Conservation (phyloP, 2,113 vertebrate genomes). For the Oncorhynchus keta region DNA sequence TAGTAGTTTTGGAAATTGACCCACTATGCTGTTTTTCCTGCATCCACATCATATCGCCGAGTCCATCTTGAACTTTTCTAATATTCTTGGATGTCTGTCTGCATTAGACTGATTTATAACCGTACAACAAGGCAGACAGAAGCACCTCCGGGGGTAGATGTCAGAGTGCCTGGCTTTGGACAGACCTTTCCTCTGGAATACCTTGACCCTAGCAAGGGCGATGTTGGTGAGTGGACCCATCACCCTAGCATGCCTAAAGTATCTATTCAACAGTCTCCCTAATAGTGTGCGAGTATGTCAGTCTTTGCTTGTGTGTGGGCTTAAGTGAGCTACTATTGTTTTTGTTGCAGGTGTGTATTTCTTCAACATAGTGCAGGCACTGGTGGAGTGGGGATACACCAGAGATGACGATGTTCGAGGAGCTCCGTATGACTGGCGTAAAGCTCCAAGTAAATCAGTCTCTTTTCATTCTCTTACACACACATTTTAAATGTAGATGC, state of each 20-base stretch:
- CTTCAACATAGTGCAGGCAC: constrained; percentile 85
- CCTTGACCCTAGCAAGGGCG: constrained; percentile 91
- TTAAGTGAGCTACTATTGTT: constrained; percentile 46
- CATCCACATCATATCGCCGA: too few species aligned
- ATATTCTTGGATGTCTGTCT: constrained; percentile 1
- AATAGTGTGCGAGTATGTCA: constrained; percentile 28
- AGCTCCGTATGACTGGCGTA: constrained; percentile 97
- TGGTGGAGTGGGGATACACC: constrained; percentile 90
- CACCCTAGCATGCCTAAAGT: neutral
- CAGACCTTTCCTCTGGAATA: constrained; percentile 89
- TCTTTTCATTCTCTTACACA: too few species aligned
- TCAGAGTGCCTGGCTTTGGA: constrained; percentile 92
- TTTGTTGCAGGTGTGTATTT: constrained; percentile 89
- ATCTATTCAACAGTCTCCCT: neutral
- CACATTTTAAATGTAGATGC: too few species aligned
- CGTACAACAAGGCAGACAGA: constrained; percentile 78
- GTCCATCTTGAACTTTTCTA: neutral
- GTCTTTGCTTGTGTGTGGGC: constrained; percentile 54
- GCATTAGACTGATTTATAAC: constrained; percentile 87
- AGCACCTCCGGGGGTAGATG: constrained; percentile 85
- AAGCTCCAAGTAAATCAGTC: constrained; percentile 86
- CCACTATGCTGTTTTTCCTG: too few species aligned
- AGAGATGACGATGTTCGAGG: constrained; percentile 86
- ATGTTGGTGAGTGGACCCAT: constrained; percentile 78
- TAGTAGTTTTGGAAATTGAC: too few species aligned